A percentile compares a stretch with the other conserved stretches of the same genome.
Evolutionary conservation across 2,888 invertebrate species (phyloP).

Genomic region (Drosophila diplacantha): DNA sequence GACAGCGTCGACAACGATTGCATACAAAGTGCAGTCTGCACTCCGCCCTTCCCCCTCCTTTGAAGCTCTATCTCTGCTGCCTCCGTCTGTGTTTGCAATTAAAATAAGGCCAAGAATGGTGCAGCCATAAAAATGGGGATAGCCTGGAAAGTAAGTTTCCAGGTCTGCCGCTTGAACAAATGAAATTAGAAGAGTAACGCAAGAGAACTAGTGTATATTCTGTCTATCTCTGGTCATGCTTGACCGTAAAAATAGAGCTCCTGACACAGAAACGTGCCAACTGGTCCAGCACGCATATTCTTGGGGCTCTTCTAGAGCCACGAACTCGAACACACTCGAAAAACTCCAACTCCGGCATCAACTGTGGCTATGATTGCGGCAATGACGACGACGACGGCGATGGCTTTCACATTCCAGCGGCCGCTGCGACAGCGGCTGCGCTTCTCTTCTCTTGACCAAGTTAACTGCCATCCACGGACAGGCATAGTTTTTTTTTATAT

Average conservation of each 20-base stretch:
- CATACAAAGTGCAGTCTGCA: slow-evolving; percentile 65
- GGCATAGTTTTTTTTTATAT: slow-evolving; percentile 9
- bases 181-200: slow-evolving; percentile 41
- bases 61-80: slow-evolving; percentile 1
- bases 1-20: slow-evolving; percentile 43
- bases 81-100: slow-evolving; percentile 53
- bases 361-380: slow-evolving; percentile 34
- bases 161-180: slow-evolving; percentile 33
- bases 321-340: slow-evolving; percentile 7
- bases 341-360: slow-evolving; percentile 10
- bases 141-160: slow-evolving; percentile 43
- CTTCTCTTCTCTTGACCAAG: slow-evolving; percentile 62
- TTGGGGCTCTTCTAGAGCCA: slow-evolving; percentile 9
- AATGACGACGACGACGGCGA: slow-evolving; percentile 31
- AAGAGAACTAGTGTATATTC: slow-evolving; percentile 2
- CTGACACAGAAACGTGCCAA: slow-evolving; percentile 59
- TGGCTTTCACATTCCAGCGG: slow-evolving; percentile 63
- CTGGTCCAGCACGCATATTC: slow-evolving; percentile 44
- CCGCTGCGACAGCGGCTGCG: slow-evolving; percentile 21
- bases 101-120: slow-evolving; percentile 59
- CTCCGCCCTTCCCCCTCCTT: neutral
- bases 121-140: slow-evolving; percentile 34
- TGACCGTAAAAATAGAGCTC: slow-evolving; percentile 44
- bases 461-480: slow-evolving; percentile 46
- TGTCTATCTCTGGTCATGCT: slow-evolving; percentile 31